Conservation (phyloP, 35 echinoderm and acorn worm genomes). For the Lytechinus variegatus region DNA sequence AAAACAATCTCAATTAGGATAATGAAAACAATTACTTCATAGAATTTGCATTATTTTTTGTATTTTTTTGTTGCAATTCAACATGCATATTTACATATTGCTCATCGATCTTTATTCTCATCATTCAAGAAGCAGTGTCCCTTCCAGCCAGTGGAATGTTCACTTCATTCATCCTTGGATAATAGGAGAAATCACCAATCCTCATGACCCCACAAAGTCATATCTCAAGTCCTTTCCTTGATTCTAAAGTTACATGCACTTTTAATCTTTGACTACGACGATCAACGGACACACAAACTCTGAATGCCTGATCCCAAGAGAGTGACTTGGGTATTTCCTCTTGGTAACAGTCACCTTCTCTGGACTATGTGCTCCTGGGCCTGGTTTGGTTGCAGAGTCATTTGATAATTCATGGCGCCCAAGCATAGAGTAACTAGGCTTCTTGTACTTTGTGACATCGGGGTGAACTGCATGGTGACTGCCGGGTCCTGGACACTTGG, state of each 20-base stretch:
- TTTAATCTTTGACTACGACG: conserved; percentile 84
- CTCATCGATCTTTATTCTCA: background rate
- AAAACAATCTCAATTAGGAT: background rate
- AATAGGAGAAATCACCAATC: background rate
- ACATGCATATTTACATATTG: background rate
- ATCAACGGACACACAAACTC: conserved; percentile 95
- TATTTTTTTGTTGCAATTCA: background rate
- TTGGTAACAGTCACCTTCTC: conserved; percentile 92
- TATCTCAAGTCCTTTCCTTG: background rate
- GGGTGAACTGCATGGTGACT: conserved; percentile 80
- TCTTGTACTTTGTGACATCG: conserved; percentile 73
- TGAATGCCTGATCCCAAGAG: conserved; percentile 89
- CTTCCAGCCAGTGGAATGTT: background rate
- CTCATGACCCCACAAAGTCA: background rate
- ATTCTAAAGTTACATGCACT: background rate
- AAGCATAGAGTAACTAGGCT: conserved; percentile 92
- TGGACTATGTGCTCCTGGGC: conserved; percentile 90
- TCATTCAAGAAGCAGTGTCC: background rate
- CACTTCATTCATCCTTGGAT: background rate
- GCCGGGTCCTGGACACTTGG: conserved; percentile 92
- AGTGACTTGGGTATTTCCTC: conserved; percentile 76
- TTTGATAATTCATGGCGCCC: conserved; percentile 75
- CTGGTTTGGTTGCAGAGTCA: conserved; percentile 79
- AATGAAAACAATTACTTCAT: background rate
- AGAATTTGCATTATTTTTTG: background rate